Evolutionary conservation across 2,888 invertebrate genomes (phyloP).

Genomic region (Dynastes tityus): DNA sequence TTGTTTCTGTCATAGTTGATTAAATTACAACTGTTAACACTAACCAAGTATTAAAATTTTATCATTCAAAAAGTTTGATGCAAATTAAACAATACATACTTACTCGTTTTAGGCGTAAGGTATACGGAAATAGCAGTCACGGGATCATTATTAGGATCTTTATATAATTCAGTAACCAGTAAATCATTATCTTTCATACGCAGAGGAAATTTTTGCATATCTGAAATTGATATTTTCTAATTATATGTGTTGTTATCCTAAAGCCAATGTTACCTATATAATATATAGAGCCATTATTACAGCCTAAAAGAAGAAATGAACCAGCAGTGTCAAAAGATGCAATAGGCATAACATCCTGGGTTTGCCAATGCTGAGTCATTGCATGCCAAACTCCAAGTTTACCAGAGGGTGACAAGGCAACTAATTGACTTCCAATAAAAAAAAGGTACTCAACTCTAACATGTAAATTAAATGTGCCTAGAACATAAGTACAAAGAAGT

Average conservation of each 20-base stretch:
- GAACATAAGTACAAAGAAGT: conserved; percentile 55
- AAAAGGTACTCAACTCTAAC: conserved; percentile 96
- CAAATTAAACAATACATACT: conserved; percentile 67
- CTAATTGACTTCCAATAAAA: conserved; percentile 97
- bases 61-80: too few relatives aligned
- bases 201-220: conserved; percentile 99
- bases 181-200: conserved; percentile 99
- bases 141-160: conserved; percentile 94
- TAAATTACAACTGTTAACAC: too few relatives aligned
- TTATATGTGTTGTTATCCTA: background rate
- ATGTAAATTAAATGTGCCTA: conserved; percentile 91
- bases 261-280: conserved; percentile 84
- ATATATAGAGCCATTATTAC: conserved; percentile 96
- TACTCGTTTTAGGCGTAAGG: conserved; percentile 98
- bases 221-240: conserved; percentile 71
- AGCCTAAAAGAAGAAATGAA: conserved; percentile 94
- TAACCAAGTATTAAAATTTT: background rate
- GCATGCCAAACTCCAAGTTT: conserved; percentile 99
- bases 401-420: conserved; percentile 93
- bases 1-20: too few relatives aligned
- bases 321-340: conserved; percentile 98
- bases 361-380: conserved; percentile 99
- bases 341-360: conserved; percentile 95
- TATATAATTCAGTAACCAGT: conserved; percentile 95
- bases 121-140: conserved; percentile 99